Evolutionary conservation across 2,888 invertebrate genomes (phyloP), one percentile per base, ranked within the genome.

Genomic region (Priocnemis perturbator): DNA sequence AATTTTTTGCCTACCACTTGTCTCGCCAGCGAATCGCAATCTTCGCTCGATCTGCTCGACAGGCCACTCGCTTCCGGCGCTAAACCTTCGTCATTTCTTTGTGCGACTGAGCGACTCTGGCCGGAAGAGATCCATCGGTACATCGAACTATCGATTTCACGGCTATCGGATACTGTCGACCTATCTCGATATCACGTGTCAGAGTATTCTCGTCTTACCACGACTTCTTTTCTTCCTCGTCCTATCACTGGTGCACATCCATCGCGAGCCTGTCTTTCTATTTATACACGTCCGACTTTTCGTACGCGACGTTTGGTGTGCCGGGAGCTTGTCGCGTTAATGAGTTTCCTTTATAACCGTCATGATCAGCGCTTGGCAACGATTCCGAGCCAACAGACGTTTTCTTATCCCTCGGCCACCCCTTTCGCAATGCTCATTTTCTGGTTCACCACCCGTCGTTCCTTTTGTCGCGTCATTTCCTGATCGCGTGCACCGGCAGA

Each of bases 261-360:
- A n/a, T 37, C 59, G 14, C 21, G 14, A 14, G 11, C 19, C n/a
- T 9, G 3, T 53, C 21, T 11, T 4, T 53, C 53, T 14, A 14
- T 14, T 21, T 21, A 20, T 53, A 17, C 52, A 15, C 4, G 11
- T 53, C 2, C 20, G 26, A 26, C 26, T 26, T 26, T 26, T 26
- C 26, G 5, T 26, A 26, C 26, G 5, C 3, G 5, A 26, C n/a
- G n/a, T n/a, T n/a, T n/a, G 26, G 26, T 26, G 5, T 26, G 26
- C 44, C 56, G 64, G 48, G 44, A 58, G 62, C 57, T 45, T 63
- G 56, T 61, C 62, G 74, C 58, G 63, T 52, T 69, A 73, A 78
- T 78, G 71, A 76, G 66, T 68, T 73, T 69, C 66, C 69, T 70
- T 81, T 71, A 73, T 64, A 71, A 63, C 55, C 64, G 23, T 69